These are phyloP conservation scores for Aix galericulata DNA, from an alignment of 2,113 vertebrate genomes.

Conservation along the genomic window DNA sequence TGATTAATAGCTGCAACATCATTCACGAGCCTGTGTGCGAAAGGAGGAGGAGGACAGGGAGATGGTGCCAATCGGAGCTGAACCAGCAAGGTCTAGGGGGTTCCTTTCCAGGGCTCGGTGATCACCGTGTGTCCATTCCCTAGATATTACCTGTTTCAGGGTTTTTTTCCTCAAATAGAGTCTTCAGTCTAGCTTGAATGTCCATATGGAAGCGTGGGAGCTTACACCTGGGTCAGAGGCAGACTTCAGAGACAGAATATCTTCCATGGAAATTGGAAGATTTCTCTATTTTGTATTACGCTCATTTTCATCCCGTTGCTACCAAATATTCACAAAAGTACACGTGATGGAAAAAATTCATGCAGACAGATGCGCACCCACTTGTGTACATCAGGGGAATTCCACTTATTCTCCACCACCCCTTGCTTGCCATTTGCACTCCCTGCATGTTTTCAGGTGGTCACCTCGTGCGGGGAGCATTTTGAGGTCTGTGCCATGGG, in stretches of 20 bases:
- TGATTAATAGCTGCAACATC: conserved; percentile 51
- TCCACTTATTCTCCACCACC: background rate
- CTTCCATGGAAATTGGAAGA: background rate
- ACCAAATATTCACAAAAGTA: background rate
- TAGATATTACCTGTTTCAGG: background rate
- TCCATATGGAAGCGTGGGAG: background rate
- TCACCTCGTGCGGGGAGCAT: background rate
- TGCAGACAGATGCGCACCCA: background rate
- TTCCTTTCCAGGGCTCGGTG: background rate
- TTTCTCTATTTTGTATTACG: background rate
- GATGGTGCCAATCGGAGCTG: background rate
- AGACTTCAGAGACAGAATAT: background rate
- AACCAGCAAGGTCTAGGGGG: background rate
- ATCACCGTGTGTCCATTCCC: background rate
- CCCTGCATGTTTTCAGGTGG: background rate
- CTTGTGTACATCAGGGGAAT: background rate
- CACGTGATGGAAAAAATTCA: background rate
- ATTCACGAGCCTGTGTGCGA: background rate
- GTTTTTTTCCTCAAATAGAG: background rate
- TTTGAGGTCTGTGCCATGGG: background rate
- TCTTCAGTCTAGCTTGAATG: background rate
- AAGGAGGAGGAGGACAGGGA: background rate
- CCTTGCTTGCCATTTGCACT: background rate
- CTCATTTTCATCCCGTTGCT: background rate
- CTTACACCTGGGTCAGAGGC: background rate